Evolutionary conservation across 1,140 invertebrate genomes (phyloP).

Genomic region (Pemphigus obesinymphae): DNA sequence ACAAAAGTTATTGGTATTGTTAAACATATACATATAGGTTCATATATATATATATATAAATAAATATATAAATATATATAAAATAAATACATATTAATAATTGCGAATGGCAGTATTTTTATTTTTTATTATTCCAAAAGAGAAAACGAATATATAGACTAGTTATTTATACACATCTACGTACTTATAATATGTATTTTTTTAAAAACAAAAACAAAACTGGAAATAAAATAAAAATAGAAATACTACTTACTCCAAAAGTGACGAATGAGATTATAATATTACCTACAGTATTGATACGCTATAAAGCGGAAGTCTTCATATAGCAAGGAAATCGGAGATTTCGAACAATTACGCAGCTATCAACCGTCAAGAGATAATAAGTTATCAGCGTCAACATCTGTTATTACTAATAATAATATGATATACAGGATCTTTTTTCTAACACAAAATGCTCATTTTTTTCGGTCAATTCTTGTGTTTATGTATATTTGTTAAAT

Average conservation of each 20-base stretch:
- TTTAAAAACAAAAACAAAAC: neutral
- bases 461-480: neutral
- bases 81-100: conserved; percentile 21
- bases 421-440: neutral
- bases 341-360: neutral
- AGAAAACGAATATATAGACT: neutral
- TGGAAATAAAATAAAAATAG: no score
- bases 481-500: neutral
- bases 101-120: neutral
- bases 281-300: no score
- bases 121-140: conserved; percentile 4
- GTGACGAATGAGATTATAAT: neutral
- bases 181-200: no score
- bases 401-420: neutral
- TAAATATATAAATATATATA: conserved; percentile 1
- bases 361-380: neutral
- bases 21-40: neutral
- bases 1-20: conserved; percentile 2
- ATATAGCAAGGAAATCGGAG: neutral
- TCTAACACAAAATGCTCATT: neutral
- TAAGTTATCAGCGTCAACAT: neutral
- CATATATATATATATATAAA: no score
- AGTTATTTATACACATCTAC: neutral
- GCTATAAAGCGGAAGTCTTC: neutral
- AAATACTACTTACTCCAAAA: no score